phyloP scores from a whole-genome alignment of 2,797 vertebrate species.

The Phoeniculus purpureus region DNA sequence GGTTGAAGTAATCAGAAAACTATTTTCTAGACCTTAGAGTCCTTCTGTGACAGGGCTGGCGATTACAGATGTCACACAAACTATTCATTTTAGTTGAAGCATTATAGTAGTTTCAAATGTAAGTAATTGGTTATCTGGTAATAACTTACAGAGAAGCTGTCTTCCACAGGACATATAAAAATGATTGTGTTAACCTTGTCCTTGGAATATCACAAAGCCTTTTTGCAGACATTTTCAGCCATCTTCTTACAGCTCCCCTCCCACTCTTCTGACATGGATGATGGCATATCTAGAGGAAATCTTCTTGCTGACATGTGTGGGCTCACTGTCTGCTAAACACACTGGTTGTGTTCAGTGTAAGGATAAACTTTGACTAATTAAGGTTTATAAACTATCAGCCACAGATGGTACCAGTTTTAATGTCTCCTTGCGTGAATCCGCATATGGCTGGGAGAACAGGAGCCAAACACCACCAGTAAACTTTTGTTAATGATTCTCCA shows the following conservation, averaged over 20 bases:
- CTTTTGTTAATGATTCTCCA: background rate
- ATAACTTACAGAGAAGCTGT: background rate
- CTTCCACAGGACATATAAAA: background rate
- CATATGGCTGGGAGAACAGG: constrained; percentile 29
- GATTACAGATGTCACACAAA: background rate
- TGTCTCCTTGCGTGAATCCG: constrained; percentile 36
- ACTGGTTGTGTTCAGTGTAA: constrained; percentile 58
- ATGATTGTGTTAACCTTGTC: background rate
- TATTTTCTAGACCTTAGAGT: background rate
- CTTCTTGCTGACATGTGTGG: constrained; percentile 56
- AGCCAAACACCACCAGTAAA: constrained; percentile 41
- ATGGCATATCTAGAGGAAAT: constrained; percentile 41
- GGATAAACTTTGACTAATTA: constrained; percentile 74
- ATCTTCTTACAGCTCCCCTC: background rate
- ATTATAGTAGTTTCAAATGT: background rate
- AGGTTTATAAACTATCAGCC: constrained; percentile 62
- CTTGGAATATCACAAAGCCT: background rate
- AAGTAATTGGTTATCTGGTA: background rate
- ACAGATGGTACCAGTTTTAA: constrained; percentile 58
- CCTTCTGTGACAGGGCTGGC: background rate
- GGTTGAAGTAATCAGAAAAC: background rate
- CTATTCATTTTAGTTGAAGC: background rate
- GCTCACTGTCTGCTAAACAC: constrained; percentile 69
- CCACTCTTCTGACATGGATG: constrained; percentile 26
- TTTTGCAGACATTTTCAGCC: background rate